These are phyloP conservation scores for Helicoverpa armigera DNA, from an alignment of 1,140 invertebrate species.

Conservation along the genomic window DNA sequence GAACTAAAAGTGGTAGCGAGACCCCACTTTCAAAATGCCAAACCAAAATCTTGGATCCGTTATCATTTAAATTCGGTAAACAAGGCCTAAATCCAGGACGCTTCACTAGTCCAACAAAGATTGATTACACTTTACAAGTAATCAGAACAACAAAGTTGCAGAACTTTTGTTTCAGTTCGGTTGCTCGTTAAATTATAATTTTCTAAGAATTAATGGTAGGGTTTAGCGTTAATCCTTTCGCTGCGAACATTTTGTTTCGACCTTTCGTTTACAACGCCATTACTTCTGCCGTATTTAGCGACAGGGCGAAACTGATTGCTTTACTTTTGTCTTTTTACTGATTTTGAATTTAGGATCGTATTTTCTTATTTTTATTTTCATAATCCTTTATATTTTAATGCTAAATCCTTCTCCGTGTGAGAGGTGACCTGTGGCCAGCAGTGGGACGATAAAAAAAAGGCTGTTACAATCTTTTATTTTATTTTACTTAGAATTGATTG, in stretches of 20 bases:
- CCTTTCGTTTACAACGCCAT: conserved; percentile 38
- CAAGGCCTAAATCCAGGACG: not conserved
- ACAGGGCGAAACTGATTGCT: not conserved
- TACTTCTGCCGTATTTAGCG: conserved; percentile 37
- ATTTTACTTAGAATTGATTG: too few species aligned
- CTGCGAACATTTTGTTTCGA: conserved; percentile 6
- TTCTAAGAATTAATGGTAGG: conserved; percentile 34
- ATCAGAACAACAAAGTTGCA: conserved; percentile 24
- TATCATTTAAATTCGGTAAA: not conserved
- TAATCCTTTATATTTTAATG: too few species aligned
- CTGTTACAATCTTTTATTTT: too few species aligned
- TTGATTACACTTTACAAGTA: conserved; percentile 34
- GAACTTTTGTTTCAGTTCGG: conserved; percentile 29
- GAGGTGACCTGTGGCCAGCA: too few species aligned
- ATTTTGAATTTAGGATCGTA: not conserved
- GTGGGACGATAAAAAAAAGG: too few species aligned
- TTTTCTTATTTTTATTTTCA: too few species aligned
- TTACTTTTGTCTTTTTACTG: conserved; percentile 1
- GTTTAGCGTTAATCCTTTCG: conserved; percentile 34
- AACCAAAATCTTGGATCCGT: too few species aligned
- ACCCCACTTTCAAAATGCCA: too few species aligned
- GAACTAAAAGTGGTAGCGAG: too few species aligned
- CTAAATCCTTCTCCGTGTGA: too few species aligned
- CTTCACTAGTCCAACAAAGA: conserved; percentile 25
- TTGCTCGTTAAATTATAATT: conserved; percentile 44